Percentiles rank a stretch among this genome's conserved stretches.
Conservation (phyloP, 1,140 invertebrate genomes). For the Physella acuta region DNA sequence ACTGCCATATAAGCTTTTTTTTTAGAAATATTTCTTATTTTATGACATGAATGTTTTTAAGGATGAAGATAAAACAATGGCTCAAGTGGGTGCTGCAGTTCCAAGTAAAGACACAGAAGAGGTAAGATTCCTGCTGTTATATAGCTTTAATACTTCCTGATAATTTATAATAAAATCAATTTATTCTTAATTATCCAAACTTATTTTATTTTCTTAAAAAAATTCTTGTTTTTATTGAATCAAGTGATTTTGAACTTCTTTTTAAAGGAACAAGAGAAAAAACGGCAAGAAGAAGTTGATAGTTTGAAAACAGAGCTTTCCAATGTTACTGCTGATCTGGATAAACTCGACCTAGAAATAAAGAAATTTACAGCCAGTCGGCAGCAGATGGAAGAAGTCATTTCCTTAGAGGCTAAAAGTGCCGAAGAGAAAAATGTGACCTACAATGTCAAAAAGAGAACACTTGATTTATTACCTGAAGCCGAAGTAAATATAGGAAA, state of each 20-base stretch:
- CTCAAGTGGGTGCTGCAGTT: constrained; percentile 44
- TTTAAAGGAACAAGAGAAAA: constrained; percentile 57
- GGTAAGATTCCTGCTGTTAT: constrained; percentile 28
- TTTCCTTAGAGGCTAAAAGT: constrained; percentile 31
- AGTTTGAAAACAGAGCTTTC: constrained; percentile 49
- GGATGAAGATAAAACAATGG: constrained; percentile 53
- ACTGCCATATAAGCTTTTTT: not conserved
- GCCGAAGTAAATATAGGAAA: constrained; percentile 70
- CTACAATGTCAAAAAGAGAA: constrained; percentile 64
- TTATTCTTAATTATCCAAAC: too few species aligned
- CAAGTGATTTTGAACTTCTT: too few species aligned
- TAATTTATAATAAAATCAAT: too few species aligned
- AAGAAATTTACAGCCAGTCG: constrained; percentile 48
- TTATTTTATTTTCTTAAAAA: too few species aligned
- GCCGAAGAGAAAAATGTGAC: constrained; percentile 52
- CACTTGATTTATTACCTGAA: constrained; percentile 68
- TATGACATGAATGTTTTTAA: too few species aligned
- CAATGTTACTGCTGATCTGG: constrained; percentile 41
- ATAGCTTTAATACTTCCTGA: not conserved
- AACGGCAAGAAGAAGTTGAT: constrained; percentile 54
- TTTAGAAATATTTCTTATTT: not conserved
- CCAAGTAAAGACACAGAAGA: constrained; percentile 49
- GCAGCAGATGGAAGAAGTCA: constrained; percentile 55
- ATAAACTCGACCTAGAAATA: constrained; percentile 47
- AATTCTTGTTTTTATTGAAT: too few species aligned